These are phyloP conservation scores for Rhagologus leucostigma DNA, from an alignment of 2,113 vertebrate genomes.

Conservation along the genomic window DNA sequence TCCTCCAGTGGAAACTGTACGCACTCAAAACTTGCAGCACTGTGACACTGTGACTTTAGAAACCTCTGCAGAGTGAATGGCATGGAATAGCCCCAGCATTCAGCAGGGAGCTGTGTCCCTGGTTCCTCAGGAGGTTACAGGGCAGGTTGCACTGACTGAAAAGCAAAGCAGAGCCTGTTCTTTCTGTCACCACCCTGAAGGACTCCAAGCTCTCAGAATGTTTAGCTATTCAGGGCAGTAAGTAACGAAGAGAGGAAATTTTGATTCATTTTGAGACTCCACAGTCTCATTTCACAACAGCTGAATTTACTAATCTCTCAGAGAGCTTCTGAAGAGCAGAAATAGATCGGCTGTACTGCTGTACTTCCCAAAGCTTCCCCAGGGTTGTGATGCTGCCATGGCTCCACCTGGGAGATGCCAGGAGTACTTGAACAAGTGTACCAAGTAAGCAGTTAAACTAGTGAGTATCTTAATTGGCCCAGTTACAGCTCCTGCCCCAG, in stretches of 20 bases:
- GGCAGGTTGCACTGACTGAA: not conserved
- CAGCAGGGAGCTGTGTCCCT: not conserved
- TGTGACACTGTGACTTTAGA: not conserved
- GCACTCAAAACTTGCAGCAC: not conserved
- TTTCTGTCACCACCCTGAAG: not conserved
- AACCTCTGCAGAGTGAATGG: not conserved
- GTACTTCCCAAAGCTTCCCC: not conserved
- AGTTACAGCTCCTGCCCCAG: not conserved
- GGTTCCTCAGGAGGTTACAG: not conserved
- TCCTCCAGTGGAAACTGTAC: not conserved
- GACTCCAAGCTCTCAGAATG: not conserved
- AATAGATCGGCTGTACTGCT: not conserved
- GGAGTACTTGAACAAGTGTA: not conserved
- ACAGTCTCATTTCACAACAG: not conserved
- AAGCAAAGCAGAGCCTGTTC: not conserved
- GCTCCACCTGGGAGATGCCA: not conserved
- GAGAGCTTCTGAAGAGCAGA: not conserved
- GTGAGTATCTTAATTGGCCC: not conserved
- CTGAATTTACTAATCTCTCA: not conserved
- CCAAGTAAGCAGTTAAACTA: not conserved
- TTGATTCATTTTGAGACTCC: not conserved
- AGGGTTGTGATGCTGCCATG: not conserved
- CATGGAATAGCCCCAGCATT: not conserved
- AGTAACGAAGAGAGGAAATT: not conserved
- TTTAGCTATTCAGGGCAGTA: not conserved